phyloP scores from a whole-genome alignment of 1,140 invertebrate genomes.

The Bombus turneri region DNA sequence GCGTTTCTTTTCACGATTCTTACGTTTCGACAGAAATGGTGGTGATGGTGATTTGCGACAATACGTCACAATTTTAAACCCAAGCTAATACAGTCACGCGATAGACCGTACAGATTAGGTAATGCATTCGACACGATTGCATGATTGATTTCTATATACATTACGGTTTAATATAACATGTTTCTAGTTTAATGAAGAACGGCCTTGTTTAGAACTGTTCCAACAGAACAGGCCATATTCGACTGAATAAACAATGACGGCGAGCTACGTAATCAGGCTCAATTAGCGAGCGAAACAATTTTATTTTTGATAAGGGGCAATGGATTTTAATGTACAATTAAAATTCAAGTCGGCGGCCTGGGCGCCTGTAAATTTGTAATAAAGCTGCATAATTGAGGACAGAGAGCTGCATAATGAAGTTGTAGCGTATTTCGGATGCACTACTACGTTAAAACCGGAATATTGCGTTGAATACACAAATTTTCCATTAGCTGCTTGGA shows the following conservation, averaged over 20 bases:
- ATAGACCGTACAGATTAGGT: background rate
- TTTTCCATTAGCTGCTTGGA: conserved; percentile 28
- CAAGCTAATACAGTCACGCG: background rate
- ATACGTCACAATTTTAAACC: background rate
- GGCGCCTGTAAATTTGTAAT: conserved; percentile 37
- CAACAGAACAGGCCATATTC: background rate
- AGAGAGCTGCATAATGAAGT: conserved; percentile 44
- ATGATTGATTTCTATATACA: conserved; percentile 35
- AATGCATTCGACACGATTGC: conserved; percentile 1
- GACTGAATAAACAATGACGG: conserved; percentile 39
- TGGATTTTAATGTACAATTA: conserved; percentile 49
- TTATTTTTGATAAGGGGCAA: conserved; percentile 3
- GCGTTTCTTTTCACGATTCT: too few species aligned
- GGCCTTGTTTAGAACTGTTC: background rate
- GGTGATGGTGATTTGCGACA: background rate
- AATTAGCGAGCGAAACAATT: conserved; percentile 21
- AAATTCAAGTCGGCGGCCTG: conserved; percentile 22
- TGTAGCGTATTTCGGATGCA: conserved; percentile 8
- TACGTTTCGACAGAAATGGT: background rate
- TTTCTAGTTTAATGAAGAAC: conserved; percentile 27
- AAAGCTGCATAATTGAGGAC: conserved; percentile 42
- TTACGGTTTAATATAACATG: conserved; percentile 31
- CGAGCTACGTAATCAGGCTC: background rate
- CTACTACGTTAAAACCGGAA: background rate
- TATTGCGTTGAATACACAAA: conserved; percentile 26